These are phyloP conservation scores for Drosophila trapezifrons DNA, from an alignment of 1,140 invertebrate genomes.

Conservation along the genomic window DNA sequence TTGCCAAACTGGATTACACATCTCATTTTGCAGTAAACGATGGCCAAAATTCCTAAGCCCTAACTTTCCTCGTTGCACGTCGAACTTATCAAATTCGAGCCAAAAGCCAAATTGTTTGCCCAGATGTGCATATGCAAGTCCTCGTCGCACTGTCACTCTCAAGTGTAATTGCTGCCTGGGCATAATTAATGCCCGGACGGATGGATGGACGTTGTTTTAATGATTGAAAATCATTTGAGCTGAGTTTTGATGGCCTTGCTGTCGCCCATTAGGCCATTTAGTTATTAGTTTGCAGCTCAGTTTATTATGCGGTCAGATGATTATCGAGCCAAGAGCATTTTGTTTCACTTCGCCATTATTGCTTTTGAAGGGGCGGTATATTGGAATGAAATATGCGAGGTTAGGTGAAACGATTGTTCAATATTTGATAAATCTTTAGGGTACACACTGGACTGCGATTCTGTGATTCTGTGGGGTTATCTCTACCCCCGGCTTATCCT, in stretches of 20 bases:
- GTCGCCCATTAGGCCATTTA: neutral
- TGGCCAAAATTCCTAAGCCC: conserved; percentile 29
- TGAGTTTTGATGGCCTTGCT: conserved; percentile 4
- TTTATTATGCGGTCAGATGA: conserved; percentile 16
- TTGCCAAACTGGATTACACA: conserved; percentile 72
- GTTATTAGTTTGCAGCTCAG: conserved; percentile 4
- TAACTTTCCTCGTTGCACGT: conserved; percentile 15
- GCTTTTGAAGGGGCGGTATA: conserved; percentile 18
- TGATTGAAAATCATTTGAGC: conserved; percentile 31
- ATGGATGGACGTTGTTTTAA: conserved; percentile 27
- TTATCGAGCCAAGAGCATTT: conserved; percentile 6
- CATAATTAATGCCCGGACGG: conserved; percentile 28
- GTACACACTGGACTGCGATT: conserved; percentile 25
- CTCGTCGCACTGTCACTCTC: conserved; percentile 9
- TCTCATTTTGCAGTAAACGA: conserved; percentile 61
- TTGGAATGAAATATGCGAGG: conserved; percentile 16
- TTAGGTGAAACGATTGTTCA: conserved; percentile 20
- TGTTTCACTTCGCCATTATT: conserved; percentile 32
- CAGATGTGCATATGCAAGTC: conserved; percentile 13
- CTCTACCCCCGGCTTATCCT: conserved; percentile 10
- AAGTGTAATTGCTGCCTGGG: conserved; percentile 36
- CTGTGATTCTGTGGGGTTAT: neutral
- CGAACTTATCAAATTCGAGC: conserved; percentile 7
- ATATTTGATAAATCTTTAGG: conserved; percentile 55
- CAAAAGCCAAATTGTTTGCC: conserved; percentile 18